A percentile compares a stretch with the other conserved stretches of the same genome.
Evolutionary conservation across 2,797 vertebrate species (phyloP).

Genomic region (Hapalemur alaotrensis): DNA sequence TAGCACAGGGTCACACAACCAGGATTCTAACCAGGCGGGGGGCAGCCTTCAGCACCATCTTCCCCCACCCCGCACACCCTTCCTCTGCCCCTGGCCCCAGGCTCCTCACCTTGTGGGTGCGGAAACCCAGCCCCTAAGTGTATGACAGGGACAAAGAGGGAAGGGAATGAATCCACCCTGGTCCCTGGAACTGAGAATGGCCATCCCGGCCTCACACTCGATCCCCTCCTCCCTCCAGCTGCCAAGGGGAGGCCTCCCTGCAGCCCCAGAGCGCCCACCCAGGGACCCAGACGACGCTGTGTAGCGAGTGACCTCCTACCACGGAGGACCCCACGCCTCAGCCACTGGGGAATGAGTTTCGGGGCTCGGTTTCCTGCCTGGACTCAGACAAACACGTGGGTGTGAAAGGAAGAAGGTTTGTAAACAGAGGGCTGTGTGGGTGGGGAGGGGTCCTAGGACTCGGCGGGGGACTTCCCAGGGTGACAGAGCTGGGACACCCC

Average conservation of each 20-base stretch:
- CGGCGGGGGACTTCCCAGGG: too few relatives aligned
- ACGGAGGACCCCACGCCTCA: neutral
- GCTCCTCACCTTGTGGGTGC: neutral
- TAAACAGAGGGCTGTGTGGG: neutral
- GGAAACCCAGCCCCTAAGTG: neutral
- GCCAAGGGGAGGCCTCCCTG: too few relatives aligned
- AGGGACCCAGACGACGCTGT: accelerated
- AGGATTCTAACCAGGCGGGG: too few relatives aligned
- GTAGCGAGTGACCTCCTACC: accelerated
- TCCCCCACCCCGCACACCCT: too few relatives aligned
- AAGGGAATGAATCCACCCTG: accelerated
- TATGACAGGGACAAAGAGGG: neutral
- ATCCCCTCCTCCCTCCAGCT: too few relatives aligned
- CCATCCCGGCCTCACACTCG: neutral
- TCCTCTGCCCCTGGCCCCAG: too few relatives aligned
- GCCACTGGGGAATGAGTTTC: neutral
- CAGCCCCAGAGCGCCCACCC: neutral
- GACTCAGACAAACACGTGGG: neutral
- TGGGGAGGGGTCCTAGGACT: neutral
- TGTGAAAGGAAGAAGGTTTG: neutral
- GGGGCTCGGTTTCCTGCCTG: neutral
- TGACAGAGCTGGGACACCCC: neutral
- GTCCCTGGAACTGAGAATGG: too few relatives aligned
- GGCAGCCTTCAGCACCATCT: neutral
- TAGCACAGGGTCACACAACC: neutral